phyloP scores from a whole-genome alignment of 2,797 vertebrate genomes.

The Sparus aurata region DNA sequence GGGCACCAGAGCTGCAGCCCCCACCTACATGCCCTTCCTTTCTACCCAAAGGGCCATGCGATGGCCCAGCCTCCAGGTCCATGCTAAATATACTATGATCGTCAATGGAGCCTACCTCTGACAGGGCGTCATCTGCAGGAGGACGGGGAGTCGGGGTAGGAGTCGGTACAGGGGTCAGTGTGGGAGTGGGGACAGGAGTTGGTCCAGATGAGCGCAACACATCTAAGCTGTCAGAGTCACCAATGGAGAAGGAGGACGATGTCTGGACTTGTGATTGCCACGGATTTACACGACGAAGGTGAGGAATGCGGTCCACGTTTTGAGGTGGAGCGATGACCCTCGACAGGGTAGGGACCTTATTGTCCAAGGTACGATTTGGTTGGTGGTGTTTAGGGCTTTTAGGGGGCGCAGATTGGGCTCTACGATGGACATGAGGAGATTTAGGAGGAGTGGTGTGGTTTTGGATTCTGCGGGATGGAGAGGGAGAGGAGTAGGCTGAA shows the following conservation, averaged over 20 bases:
- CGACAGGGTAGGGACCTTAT: constrained; percentile 83
- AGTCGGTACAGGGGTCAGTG: constrained; percentile 42
- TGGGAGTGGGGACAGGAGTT: constrained; percentile 61
- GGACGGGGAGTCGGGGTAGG: constrained; percentile 52
- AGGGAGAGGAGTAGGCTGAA: constrained; percentile 84
- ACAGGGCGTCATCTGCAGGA: constrained; percentile 71
- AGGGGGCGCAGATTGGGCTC: constrained; percentile 86
- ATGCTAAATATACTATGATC: constrained; percentile 82
- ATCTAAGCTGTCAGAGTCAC: constrained; percentile 64
- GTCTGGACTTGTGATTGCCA: constrained; percentile 90
- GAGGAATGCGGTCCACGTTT: constrained; percentile 92
- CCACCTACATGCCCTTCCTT: constrained; percentile 70
- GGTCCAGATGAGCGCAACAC: constrained; percentile 69
- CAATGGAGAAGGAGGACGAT: constrained; percentile 91
- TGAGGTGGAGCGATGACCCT: constrained; percentile 88
- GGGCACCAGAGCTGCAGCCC: constrained; percentile 86
- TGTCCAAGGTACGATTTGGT: constrained; percentile 82
- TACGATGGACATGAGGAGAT: constrained; percentile 84
- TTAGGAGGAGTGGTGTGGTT: constrained; percentile 77
- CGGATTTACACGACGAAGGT: constrained; percentile 89
- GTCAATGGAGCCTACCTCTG: constrained; percentile 80
- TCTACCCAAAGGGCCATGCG: constrained; percentile 52
- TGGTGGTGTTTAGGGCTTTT: constrained; percentile 90
- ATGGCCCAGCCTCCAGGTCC: constrained; percentile 80
- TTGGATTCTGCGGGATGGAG: constrained; percentile 84